Conservation (phyloP, 2,797 vertebrate genomes). For the Melopsittacus undulatus region DNA sequence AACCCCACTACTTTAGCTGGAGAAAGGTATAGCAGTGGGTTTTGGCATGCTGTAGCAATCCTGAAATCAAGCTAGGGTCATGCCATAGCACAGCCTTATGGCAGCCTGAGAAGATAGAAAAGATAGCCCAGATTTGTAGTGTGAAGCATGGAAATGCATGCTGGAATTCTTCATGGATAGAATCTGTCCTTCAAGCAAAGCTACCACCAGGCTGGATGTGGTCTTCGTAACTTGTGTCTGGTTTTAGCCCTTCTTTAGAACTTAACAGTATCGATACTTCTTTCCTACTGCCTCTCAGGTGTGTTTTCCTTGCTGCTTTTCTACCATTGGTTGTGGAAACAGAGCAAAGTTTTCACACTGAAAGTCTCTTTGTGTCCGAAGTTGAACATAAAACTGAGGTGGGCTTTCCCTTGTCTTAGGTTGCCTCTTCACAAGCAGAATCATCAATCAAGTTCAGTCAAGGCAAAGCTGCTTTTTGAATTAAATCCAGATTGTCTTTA, state of each 20-base stretch:
- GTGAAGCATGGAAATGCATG: rapidly evolving
- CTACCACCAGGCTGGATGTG: not conserved
- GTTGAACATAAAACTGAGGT: not conserved
- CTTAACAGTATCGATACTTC: rapidly evolving
- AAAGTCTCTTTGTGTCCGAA: not conserved
- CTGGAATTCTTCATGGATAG: not conserved
- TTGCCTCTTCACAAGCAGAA: not conserved
- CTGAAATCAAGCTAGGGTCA: not conserved
- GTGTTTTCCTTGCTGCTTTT: not conserved
- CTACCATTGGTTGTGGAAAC: not conserved
- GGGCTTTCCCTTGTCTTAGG: not conserved
- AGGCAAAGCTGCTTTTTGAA: conserved; percentile 7
- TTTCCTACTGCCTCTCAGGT: not conserved
- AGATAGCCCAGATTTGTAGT: not conserved
- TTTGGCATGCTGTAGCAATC: not conserved
- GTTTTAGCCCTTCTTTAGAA: not conserved
- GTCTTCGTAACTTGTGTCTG: not conserved
- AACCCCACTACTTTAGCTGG: not conserved
- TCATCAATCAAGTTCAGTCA: not conserved
- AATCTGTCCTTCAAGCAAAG: not conserved
- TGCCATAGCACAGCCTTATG: rapidly evolving
- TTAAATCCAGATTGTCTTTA: conserved; percentile 1
- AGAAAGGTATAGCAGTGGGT: not conserved
- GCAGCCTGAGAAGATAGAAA: not conserved
- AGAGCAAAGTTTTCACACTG: not conserved